Evolutionary conservation across 1,140 invertebrate genomes (phyloP), one percentile per base, ranked within the genome.

Genomic region (Panonychus citri): DNA sequence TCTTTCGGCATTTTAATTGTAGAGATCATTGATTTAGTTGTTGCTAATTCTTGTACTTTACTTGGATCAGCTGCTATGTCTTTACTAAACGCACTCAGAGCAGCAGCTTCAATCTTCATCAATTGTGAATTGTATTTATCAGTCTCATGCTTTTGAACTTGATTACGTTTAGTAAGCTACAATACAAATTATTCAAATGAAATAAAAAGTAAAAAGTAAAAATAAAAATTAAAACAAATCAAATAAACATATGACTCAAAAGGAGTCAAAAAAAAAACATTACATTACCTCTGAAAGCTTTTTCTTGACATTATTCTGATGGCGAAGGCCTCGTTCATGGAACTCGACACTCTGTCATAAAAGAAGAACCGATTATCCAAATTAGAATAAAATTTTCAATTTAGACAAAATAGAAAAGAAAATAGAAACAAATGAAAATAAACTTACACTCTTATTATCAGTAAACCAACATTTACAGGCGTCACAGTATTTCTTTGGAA

Each of bases 381-480:
- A n/a, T n/a, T n/a, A n/a, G n/a, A n/a, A n/a, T n/a, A n/a, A n/a
- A n/a, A n/a, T n/a, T n/a, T n/a, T n/a, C n/a, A n/a, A n/a, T n/a
- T n/a, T n/a, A n/a, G n/a, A n/a, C n/a, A n/a, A n/a, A n/a, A n/a
- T n/a, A n/a, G n/a, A n/a, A n/a, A n/a, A n/a, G n/a, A n/a, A n/a
- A n/a, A n/a, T n/a, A n/a, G n/a, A n/a, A n/a, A n/a, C n/a, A n/a
- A n/a, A n/a, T n/a, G n/a, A n/a, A n/a, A n/a, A n/a, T n/a, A n/a
- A n/a, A n/a, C n/a, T n/a, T n/a, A n/a, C n/a, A n/a, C n/a, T n/a
- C n/a, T 88, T 91, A 69, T 96, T 97, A 71, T 95, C 90, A 54
- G 87, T 82, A 62, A 94, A 83, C 90, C 91, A 97, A 68, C 89
- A 94, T 72, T 95, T 96, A 70, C 91, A 97, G 70, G 89, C 89